phyloP scores from a whole-genome alignment of 2,113 vertebrate genomes.

The Coptodon rendalli region DNA sequence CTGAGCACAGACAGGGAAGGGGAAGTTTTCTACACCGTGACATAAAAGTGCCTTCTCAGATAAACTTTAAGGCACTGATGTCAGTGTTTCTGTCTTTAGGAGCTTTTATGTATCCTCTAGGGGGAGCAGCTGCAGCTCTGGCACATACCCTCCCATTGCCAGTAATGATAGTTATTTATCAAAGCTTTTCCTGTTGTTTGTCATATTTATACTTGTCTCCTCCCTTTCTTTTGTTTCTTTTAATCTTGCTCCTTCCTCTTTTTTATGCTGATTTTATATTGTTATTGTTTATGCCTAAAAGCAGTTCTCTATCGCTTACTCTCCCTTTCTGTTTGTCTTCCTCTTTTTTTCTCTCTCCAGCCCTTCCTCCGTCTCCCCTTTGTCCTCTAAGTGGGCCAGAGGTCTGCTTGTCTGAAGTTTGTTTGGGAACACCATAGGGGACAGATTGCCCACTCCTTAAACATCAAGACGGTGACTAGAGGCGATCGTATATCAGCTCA shows the following conservation, averaged over 20 bases:
- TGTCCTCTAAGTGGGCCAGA: slow-evolving; percentile 11
- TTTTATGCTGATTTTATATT: not conserved
- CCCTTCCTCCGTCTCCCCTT: not conserved
- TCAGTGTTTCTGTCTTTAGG: not conserved
- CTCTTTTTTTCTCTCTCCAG: not conserved
- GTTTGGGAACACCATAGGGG: slow-evolving; percentile 35
- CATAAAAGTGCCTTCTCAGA: not conserved
- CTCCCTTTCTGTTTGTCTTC: not conserved
- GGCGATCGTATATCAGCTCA: slow-evolving; percentile 1
- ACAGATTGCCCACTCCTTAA: not conserved
- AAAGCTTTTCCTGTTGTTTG: not conserved
- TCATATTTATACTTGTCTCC: not conserved
- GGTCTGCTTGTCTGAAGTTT: slow-evolving; percentile 13
- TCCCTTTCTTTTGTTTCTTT: not conserved
- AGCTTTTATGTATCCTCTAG: not conserved
- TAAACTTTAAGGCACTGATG: not conserved
- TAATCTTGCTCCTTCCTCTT: not conserved
- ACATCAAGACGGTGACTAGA: not conserved
- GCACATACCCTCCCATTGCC: too few species aligned
- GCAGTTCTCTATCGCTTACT: not conserved
- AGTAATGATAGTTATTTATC: not conserved
- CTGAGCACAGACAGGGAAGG: not conserved
- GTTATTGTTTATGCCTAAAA: not conserved
- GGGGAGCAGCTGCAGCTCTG: not conserved
- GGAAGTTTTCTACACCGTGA: not conserved